phyloP scores from a whole-genome alignment of 2,113 vertebrate species.

The Clinocottus analis region DNA sequence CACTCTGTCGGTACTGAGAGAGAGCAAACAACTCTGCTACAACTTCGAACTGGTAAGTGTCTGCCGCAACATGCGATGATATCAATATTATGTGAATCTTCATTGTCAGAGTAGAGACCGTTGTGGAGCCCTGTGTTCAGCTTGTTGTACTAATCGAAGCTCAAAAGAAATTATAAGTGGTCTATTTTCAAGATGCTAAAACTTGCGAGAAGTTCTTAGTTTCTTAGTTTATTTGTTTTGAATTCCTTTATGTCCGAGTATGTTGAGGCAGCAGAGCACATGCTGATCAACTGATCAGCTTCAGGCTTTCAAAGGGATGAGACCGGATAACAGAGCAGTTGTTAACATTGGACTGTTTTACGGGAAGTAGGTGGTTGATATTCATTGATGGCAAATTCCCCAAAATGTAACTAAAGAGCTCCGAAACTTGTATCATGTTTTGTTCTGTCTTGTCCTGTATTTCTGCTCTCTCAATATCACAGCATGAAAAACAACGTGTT shows the following conservation, averaged over 20 bases:
- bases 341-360: constrained; percentile 58
- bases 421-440: not conserved
- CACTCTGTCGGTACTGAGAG: constrained; percentile 71
- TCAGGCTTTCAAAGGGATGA: constrained; percentile 52
- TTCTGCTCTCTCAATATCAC: not conserved
- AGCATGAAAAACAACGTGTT: constrained; percentile 6
- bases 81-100: constrained; percentile 34
- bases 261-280: constrained; percentile 72
- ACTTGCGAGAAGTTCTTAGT: constrained; percentile 10
- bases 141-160: not conserved
- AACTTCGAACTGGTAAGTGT: constrained; percentile 75
- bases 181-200: constrained; percentile 14
- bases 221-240: constrained; percentile 32
- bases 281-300: constrained; percentile 83
- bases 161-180: not conserved
- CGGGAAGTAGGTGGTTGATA: constrained; percentile 33
- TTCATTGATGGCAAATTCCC: constrained; percentile 22
- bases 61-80: not conserved
- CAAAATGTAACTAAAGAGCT: constrained; percentile 1
- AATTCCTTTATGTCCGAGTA: constrained; percentile 58
- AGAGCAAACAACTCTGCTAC: constrained; percentile 49
- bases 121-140: not conserved
- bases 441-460: not conserved
- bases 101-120: not conserved
- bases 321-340: constrained; percentile 74